phyloP scores from a whole-genome alignment of 2,797 vertebrate species.

The Steatocranus sp. region DNA sequence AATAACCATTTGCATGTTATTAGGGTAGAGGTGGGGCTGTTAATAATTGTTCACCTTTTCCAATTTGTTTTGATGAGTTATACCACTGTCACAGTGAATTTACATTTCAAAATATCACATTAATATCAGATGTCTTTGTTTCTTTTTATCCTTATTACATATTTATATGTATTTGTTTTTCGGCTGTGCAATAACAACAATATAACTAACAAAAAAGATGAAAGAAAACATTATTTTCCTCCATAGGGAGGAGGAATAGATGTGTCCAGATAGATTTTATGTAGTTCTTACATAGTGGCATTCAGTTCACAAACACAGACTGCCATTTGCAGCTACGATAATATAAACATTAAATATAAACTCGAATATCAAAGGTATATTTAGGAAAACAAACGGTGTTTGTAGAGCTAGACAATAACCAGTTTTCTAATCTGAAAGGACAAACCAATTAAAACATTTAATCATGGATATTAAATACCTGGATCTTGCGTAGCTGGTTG shows the following conservation, averaged over 20 bases:
- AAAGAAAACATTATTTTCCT: background rate
- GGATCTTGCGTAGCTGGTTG: conserved; percentile 86
- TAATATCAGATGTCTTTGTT: background rate
- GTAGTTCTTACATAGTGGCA: background rate
- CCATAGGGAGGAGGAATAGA: background rate
- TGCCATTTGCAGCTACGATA: background rate
- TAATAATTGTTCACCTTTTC: background rate
- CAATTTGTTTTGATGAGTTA: background rate
- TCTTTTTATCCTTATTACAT: background rate
- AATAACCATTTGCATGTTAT: background rate
- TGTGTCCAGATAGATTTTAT: background rate
- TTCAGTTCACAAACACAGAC: background rate
- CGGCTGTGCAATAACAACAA: background rate
- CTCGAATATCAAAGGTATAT: background rate
- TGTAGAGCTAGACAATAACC: background rate
- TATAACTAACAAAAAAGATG: background rate
- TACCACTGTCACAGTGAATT: background rate
- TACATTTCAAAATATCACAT: background rate
- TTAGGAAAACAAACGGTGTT: background rate
- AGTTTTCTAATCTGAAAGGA: background rate
- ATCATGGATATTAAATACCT: conserved; percentile 71
- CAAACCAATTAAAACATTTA: background rate
- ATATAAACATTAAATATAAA: background rate
- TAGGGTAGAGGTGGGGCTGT: background rate
- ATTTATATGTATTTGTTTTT: background rate